Evolutionary conservation across 2,797 vertebrate species (phyloP).

Genomic region (Malurus splendens): DNA sequence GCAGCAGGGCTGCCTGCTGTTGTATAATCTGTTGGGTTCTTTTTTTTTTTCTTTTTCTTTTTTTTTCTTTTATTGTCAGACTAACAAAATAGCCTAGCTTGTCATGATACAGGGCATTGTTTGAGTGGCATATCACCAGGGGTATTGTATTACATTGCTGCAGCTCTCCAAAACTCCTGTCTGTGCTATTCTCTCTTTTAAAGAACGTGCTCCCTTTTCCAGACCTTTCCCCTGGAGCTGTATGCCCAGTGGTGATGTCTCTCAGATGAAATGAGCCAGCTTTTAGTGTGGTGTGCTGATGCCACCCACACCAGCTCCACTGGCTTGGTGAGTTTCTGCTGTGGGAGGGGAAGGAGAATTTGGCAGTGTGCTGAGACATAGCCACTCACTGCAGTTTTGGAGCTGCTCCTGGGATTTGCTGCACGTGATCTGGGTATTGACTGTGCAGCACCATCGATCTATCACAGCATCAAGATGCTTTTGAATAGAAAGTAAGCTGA

Average conservation of each 20-base stretch:
- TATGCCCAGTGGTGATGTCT: background rate
- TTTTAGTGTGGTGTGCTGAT: background rate
- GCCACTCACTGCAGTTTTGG: background rate
- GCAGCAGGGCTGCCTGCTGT: background rate
- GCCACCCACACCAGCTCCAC: background rate
- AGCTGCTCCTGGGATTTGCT: background rate
- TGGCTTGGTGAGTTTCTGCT: background rate
- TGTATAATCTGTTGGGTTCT: background rate
- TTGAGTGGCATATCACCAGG: background rate
- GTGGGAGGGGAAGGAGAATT: background rate
- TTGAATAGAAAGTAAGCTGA: background rate
- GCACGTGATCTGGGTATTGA: background rate
- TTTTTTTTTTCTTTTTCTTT: background rate
- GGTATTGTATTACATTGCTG: background rate
- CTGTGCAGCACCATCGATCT: background rate
- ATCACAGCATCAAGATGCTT: background rate
- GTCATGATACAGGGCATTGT: background rate
- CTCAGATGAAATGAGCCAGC: background rate
- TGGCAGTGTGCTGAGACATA: background rate
- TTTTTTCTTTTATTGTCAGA: background rate
- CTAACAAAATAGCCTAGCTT: background rate
- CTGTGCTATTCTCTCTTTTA: background rate
- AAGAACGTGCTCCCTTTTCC: background rate
- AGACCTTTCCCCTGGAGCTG: background rate
- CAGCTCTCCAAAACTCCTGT: background rate